phyloP scores from a whole-genome alignment of 2,113 vertebrate species.

The Hippocampus zosterae region DNA sequence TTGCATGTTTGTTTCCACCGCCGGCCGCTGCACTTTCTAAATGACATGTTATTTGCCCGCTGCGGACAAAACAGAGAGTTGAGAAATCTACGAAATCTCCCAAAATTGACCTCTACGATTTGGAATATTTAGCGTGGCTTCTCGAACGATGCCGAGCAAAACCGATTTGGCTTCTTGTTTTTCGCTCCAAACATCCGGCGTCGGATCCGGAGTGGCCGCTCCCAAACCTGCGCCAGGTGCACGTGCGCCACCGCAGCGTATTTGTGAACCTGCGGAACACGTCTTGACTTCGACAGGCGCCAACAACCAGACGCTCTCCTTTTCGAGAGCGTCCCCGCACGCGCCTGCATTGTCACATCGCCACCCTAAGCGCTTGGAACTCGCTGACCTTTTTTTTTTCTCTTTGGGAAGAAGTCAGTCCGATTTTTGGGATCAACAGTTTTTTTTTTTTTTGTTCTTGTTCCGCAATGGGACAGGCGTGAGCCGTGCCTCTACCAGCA shows the following conservation, averaged over 20 bases:
- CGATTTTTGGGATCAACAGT: constrained; percentile 58
- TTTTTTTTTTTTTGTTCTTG: constrained; percentile 6
- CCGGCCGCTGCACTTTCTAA: not conserved
- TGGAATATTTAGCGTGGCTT: not conserved
- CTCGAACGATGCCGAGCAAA: not conserved
- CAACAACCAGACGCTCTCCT: not conserved
- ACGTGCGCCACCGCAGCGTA: not conserved
- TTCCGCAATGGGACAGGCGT: constrained; percentile 35
- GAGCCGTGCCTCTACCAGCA: constrained; percentile 43
- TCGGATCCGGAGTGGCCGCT: too few relatives aligned
- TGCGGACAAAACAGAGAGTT: not conserved
- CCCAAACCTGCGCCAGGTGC: not conserved
- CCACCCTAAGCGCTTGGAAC: constrained; percentile 44
- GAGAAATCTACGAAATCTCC: not conserved
- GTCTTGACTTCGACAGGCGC: not conserved
- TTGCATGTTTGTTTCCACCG: constrained; percentile 10
- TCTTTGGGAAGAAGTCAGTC: constrained; percentile 45
- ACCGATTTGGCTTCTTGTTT: not conserved
- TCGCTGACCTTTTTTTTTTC: constrained; percentile 25
- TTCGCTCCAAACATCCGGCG: not conserved
- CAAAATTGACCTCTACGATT: too few relatives aligned
- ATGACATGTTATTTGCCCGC: constrained; percentile 4
- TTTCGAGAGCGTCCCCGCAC: not conserved
- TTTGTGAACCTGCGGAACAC: not conserved
- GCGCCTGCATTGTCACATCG: not conserved